phyloP scores from a whole-genome alignment of 1,140 invertebrate genomes.

The Vanessa tameamea region DNA sequence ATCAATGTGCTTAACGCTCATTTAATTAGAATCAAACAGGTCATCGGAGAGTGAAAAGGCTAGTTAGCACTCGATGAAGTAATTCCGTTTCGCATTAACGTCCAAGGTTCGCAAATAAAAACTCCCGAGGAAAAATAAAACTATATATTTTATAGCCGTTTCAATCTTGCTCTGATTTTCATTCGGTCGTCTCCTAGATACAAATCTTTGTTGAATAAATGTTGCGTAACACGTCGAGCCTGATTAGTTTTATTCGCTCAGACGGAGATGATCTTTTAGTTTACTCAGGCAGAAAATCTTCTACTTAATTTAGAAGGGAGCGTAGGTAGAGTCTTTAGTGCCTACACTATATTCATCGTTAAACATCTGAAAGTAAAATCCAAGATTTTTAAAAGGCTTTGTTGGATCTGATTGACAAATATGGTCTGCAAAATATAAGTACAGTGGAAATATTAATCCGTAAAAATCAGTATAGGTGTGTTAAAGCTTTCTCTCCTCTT shows the following conservation, averaged over 20 bases:
- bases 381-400: too few relatives aligned
- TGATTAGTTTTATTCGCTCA: slow-evolving; percentile 12
- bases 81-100: slow-evolving; percentile 15
- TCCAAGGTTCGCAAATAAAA: slow-evolving; percentile 8
- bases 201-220: slow-evolving; percentile 6
- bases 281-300: slow-evolving; percentile 4
- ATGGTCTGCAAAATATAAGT: too few relatives aligned
- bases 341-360: background rate
- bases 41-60: background rate
- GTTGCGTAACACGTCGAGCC: slow-evolving; percentile 3
- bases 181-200: background rate
- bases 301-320: background rate
- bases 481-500: too few relatives aligned
- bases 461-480: too few relatives aligned
- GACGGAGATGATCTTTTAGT: slow-evolving; percentile 4
- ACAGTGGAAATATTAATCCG: too few relatives aligned
- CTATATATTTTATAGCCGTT: slow-evolving; percentile 14
- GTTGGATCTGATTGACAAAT: too few relatives aligned
- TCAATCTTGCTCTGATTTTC: slow-evolving; percentile 11
- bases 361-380: too few relatives aligned
- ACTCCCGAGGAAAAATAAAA: slow-evolving; percentile 5
- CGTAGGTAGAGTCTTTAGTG: background rate
- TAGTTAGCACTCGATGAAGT: slow-evolving; percentile 20
- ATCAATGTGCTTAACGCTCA: slow-evolving; percentile 3
- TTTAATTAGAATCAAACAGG: slow-evolving; percentile 19